Evolutionary conservation across 2,113 vertebrate species (phyloP).

Genomic region (Aspiorhynchus laticeps): DNA sequence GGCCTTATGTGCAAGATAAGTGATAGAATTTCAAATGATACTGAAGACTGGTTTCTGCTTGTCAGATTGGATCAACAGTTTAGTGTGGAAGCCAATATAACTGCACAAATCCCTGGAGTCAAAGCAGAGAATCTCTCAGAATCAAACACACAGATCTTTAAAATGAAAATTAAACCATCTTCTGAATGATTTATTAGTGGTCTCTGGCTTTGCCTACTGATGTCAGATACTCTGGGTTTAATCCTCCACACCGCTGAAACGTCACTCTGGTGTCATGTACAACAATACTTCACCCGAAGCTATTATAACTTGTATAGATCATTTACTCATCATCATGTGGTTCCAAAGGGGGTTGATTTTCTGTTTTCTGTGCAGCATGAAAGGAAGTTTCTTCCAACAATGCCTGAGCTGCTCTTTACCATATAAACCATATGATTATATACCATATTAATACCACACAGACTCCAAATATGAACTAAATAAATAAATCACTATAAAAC

Average conservation of each 20-base stretch:
- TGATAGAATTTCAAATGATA: background rate
- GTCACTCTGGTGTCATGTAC: too few species aligned
- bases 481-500: too few species aligned
- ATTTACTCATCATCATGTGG: too few species aligned
- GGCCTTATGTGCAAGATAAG: background rate
- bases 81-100: background rate
- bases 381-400: too few species aligned
- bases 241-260: too few species aligned
- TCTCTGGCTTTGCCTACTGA: background rate
- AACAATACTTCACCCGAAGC: background rate
- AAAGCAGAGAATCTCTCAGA: constrained; percentile 1
- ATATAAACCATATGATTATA: too few species aligned
- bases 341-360: too few species aligned
- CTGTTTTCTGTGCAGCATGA: too few species aligned
- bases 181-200: background rate
- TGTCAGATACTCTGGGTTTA: too few species aligned
- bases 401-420: too few species aligned
- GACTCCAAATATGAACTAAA: too few species aligned
- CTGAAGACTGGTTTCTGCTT: background rate
- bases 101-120: background rate
- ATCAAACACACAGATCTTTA: constrained; percentile 1
- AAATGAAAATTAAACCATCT: constrained; percentile 10
- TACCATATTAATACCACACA: too few species aligned
- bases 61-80: constrained; percentile 19
- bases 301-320: background rate